Evolutionary conservation across 2,113 vertebrate genomes (phyloP).

Genomic region (Nesogale talazaci): DNA sequence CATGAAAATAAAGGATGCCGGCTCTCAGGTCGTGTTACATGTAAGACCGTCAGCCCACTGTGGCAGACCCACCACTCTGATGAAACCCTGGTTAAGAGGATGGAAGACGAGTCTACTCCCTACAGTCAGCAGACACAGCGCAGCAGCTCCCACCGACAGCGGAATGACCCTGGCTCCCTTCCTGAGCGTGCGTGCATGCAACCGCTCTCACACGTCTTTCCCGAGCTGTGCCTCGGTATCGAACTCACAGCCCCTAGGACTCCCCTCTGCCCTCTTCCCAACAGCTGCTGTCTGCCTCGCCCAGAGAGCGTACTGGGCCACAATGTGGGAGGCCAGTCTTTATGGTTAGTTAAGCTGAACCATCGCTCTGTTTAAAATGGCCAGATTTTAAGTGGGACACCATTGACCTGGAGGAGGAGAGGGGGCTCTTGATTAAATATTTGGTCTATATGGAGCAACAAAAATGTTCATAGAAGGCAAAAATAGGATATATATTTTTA

Average conservation of each 20-base stretch:
- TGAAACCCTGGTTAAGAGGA: background rate
- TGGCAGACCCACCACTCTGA: background rate
- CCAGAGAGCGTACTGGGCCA: background rate
- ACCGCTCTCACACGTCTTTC: background rate
- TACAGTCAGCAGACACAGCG: background rate
- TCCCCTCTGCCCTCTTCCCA: background rate
- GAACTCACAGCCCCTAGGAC: background rate
- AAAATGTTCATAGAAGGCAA: no score
- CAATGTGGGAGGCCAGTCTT: background rate
- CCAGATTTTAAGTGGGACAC: no score
- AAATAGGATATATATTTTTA: no score
- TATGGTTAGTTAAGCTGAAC: background rate
- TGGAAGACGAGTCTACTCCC: background rate
- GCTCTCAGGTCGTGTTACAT: background rate
- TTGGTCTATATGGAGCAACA: no score
- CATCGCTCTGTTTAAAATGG: no score
- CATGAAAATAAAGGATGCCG: no score
- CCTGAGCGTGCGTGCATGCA: background rate
- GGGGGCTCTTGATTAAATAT: no score
- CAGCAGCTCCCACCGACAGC: background rate
- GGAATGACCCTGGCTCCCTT: background rate
- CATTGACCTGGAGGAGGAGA: no score
- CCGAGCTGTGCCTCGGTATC: background rate
- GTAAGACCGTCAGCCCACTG: background rate
- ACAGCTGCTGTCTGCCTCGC: background rate